A percentile compares a stretch with the other conserved stretches of the same genome.
These are phyloP conservation scores for Lepus europaeus DNA, from an alignment of 2,113 vertebrate genomes.

Conservation along the genomic window DNA sequence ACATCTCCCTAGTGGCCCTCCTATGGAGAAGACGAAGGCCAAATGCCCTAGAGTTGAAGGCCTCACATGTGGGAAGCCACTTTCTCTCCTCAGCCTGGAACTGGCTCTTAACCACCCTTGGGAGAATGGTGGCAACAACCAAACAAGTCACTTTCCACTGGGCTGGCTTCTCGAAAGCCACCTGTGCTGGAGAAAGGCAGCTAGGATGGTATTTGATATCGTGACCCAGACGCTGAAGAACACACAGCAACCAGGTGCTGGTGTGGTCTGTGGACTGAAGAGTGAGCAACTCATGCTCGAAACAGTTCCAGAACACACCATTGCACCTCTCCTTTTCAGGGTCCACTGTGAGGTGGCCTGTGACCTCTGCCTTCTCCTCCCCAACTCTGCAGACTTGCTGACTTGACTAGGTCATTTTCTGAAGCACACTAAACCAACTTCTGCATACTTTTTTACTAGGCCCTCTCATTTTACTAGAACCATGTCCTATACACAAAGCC, in stretches of 20 bases:
- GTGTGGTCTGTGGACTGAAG: neutral
- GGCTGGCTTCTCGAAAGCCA: neutral
- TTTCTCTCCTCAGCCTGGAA: neutral
- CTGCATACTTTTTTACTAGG: neutral
- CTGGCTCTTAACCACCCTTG: neutral
- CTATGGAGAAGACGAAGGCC: neutral
- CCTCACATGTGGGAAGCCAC: neutral
- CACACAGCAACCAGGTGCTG: neutral
- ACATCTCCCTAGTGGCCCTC: neutral
- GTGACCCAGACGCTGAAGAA: neutral
- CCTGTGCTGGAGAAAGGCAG: neutral
- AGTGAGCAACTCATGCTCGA: neutral
- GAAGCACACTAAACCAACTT: neutral
- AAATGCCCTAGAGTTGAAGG: too few relatives aligned
- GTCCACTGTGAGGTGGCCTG: neutral
- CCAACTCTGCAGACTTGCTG: neutral
- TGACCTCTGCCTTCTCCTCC: neutral
- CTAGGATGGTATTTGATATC: neutral
- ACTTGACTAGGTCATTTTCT: neutral
- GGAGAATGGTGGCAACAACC: neutral
- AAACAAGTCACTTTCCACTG: neutral
- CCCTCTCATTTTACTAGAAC: constrained; percentile 3
- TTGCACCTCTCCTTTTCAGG: neutral
- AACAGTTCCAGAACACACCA: neutral
- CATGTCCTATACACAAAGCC: neutral